A percentile compares a stretch with the other conserved stretches of the same genome.
Conservation (phyloP, 2,797 vertebrate species). For the Botia almorhae region DNA sequence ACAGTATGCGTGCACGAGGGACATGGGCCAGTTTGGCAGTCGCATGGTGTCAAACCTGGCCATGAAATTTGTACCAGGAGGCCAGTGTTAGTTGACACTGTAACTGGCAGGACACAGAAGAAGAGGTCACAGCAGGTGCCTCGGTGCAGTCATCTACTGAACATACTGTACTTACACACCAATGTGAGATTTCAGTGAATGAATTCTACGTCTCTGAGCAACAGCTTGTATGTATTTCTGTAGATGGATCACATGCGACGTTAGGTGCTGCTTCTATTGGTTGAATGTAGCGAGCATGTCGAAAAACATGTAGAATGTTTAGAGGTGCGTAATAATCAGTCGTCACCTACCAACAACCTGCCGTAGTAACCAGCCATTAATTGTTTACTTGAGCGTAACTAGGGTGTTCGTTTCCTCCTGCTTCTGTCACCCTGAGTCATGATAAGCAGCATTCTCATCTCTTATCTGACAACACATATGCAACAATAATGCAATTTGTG, state of each 20-base stretch:
- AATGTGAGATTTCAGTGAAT: slow-evolving; percentile 15
- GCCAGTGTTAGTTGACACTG: not conserved
- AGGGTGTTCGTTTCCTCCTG: slow-evolving; percentile 6
- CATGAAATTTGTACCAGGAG: not conserved
- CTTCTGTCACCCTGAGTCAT: slow-evolving; percentile 3
- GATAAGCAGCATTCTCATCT: not conserved
- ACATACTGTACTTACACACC: not conserved
- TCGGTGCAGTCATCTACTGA: not conserved
- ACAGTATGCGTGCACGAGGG: not conserved
- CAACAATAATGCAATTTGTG: not conserved
- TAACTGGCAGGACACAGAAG: not conserved
- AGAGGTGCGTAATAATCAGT: not conserved
- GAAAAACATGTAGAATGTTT: not conserved
- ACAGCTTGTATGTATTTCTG: not conserved
- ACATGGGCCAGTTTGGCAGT: not conserved
- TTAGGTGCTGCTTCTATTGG: not conserved
- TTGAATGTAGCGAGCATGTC: not conserved
- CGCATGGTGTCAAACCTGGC: not conserved
- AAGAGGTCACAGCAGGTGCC: not conserved
- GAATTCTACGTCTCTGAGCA: not conserved
- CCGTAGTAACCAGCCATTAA: not conserved
- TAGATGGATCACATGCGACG: not conserved
- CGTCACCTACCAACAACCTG: not conserved
- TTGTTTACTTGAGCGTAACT: not conserved
- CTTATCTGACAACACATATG: not conserved